A percentile compares a stretch with the other conserved stretches of the same genome.
These are phyloP conservation scores for Rhagoletis zephyria DNA, from an alignment of 1,140 invertebrate genomes.

Conservation along the genomic window DNA sequence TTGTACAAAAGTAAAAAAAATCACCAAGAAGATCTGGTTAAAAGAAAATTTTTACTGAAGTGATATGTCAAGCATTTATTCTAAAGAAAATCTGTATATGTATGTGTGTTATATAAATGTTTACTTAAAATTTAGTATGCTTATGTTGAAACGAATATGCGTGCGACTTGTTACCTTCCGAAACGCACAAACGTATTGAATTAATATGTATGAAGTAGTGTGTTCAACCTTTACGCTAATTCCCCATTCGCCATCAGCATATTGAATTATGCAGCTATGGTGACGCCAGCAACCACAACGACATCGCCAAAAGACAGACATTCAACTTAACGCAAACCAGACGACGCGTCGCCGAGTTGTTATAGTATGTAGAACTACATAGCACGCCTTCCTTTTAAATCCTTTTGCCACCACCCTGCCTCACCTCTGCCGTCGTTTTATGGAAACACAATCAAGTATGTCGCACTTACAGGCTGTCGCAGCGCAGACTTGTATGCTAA, in stretches of 20 bases:
- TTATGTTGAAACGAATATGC: too few relatives aligned
- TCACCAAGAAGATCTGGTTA: too few relatives aligned
- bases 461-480: not conserved
- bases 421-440: not conserved
- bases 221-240: conserved; percentile 14
- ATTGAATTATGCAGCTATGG: not conserved
- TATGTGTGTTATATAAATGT: not conserved
- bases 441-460: not conserved
- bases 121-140: not conserved
- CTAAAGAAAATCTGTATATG: too few relatives aligned
- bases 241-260: not conserved
- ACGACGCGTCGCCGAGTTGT: not conserved
- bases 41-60: too few relatives aligned
- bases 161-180: not conserved
- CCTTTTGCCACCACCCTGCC: not conserved
- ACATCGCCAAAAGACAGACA: conserved; percentile 2
- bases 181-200: not conserved
- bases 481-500: not conserved
- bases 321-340: not conserved
- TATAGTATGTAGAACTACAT: not conserved
- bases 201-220: too few relatives aligned
- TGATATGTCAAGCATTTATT: too few relatives aligned
- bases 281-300: not conserved
- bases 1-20: too few relatives aligned
- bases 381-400: not conserved